A percentile compares a stretch with the other conserved stretches of the same genome.
These are phyloP conservation scores for Isaurus tuberculatus DNA, from an alignment of 92 coral and sea anemone genomes.

Conservation along the genomic window DNA sequence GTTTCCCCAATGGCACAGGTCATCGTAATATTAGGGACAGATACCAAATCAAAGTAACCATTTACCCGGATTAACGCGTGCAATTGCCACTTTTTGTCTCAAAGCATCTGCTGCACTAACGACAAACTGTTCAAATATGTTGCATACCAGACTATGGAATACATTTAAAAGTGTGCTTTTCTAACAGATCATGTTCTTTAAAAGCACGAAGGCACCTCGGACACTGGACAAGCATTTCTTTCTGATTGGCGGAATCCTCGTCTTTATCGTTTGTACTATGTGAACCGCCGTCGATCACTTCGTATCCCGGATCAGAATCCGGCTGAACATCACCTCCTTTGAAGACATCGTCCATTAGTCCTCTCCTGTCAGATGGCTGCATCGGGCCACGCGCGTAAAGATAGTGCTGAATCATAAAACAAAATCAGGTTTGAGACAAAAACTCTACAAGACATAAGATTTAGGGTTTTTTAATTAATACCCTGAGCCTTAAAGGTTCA, in stretches of 20 bases:
- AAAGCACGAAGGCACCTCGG: constrained; percentile 78
- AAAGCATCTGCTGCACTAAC: neutral
- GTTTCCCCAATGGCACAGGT: no score
- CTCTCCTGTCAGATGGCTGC: constrained; percentile 43
- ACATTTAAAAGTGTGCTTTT: constrained; percentile 72
- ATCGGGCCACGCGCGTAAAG: constrained; percentile 66
- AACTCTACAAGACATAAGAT: neutral
- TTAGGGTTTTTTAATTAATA: neutral
- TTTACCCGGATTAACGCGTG: no score
- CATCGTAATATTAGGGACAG: no score
- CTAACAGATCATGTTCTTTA: constrained; percentile 46
- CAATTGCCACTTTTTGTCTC: no score
- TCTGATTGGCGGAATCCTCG: constrained; percentile 27
- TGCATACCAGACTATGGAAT: constrained; percentile 36
- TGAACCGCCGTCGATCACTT: constrained; percentile 22
- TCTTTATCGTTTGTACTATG: neutral
- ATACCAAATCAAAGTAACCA: no score
- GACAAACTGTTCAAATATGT: neutral
- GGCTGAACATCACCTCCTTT: constrained; percentile 85
- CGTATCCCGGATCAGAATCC: constrained; percentile 54
- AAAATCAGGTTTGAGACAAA: neutral
- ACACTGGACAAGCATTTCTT: constrained; percentile 41
- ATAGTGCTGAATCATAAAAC: constrained; percentile 26
- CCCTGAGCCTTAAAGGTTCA: no score
- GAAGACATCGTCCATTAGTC: constrained; percentile 64